A percentile compares a stretch with the other conserved stretches of the same genome.
Evolutionary conservation across 1,140 invertebrate species (phyloP).

Genomic region (Sycobia sp.): DNA sequence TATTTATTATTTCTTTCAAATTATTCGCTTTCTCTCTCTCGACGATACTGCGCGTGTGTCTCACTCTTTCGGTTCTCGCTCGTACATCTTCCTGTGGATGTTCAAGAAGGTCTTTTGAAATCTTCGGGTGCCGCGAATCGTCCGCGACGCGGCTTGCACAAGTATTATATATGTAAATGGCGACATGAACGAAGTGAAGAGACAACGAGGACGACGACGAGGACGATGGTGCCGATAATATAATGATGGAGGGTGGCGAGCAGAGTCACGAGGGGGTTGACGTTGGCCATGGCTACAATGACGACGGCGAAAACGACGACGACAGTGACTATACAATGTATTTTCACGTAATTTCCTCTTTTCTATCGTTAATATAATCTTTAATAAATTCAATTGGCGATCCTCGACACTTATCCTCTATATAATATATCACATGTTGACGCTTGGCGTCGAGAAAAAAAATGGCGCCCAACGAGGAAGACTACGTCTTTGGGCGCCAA

Average conservation of each 20-base stretch:
- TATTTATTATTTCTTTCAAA: not conserved
- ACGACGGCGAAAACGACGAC: slow-evolving; percentile 14
- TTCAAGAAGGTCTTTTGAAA: not conserved
- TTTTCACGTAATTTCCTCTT: not conserved
- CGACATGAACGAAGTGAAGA: not conserved
- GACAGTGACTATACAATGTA: slow-evolving; percentile 1
- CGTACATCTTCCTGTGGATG: slow-evolving; percentile 5
- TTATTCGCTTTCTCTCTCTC: slow-evolving; percentile 7
- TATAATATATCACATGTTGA: slow-evolving; percentile 15
- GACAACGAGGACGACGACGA: not conserved
- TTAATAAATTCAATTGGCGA: too few species aligned
- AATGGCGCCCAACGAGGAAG: slow-evolving; percentile 26
- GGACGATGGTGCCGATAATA: slow-evolving; percentile 9
- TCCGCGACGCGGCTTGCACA: slow-evolving; percentile 7
- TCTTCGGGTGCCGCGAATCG: slow-evolving; percentile 1
- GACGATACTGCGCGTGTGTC: not conserved
- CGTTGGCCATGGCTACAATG: not conserved
- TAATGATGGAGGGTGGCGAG: not conserved
- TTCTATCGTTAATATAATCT: too few species aligned
- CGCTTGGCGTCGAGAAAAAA: slow-evolving; percentile 23
- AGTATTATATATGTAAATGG: too few species aligned
- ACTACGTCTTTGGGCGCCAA: not conserved
- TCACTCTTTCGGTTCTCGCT: not conserved
- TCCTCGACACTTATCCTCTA: slow-evolving; percentile 3
- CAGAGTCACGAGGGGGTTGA: not conserved